phyloP scores from a whole-genome alignment of 2,888 invertebrate genomes.

The Dynastes maya region DNA sequence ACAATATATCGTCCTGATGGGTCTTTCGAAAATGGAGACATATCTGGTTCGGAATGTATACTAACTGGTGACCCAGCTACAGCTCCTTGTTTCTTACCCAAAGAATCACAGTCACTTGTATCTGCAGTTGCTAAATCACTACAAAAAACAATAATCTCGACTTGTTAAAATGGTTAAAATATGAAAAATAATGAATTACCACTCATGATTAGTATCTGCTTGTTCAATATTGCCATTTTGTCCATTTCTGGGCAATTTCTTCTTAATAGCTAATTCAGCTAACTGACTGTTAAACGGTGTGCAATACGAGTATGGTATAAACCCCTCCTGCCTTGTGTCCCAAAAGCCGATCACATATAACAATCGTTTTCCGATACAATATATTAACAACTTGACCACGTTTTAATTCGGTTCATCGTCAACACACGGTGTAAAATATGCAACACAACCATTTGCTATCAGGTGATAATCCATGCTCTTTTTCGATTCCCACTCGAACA shows the following conservation, averaged over 20 bases:
- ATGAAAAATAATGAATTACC: conserved; percentile 62
- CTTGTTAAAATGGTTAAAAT: conserved; percentile 9
- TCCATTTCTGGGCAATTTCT: conserved; percentile 86
- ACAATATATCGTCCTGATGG: conserved; percentile 94
- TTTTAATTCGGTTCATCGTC: conserved; percentile 94
- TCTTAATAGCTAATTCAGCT: conserved; percentile 88
- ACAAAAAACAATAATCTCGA: conserved; percentile 33
- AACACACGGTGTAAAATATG: conserved; percentile 95
- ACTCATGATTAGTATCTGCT: conserved; percentile 75
- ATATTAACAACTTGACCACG: conserved; percentile 94
- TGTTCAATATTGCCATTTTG: conserved; percentile 73
- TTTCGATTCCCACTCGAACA: conserved; percentile 91
- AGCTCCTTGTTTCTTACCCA: conserved; percentile 73
- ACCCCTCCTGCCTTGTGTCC: conserved; percentile 92
- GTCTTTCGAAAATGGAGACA: conserved; percentile 83
- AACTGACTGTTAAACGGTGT: conserved; percentile 86
- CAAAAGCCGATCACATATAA: conserved; percentile 95
- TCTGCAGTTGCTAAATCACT: conserved; percentile 70
- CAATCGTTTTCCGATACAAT: conserved; percentile 96
- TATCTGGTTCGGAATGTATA: conserved; percentile 75
- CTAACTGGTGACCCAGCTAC: conserved; percentile 71
- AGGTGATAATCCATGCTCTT: conserved; percentile 92
- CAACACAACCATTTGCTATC: conserved; percentile 96
- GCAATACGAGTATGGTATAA: conserved; percentile 95
- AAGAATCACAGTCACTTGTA: conserved; percentile 77